These are phyloP conservation scores for Acipenser ruthenus DNA, from an alignment of 2,797 vertebrate genomes.

Conservation along the genomic window DNA sequence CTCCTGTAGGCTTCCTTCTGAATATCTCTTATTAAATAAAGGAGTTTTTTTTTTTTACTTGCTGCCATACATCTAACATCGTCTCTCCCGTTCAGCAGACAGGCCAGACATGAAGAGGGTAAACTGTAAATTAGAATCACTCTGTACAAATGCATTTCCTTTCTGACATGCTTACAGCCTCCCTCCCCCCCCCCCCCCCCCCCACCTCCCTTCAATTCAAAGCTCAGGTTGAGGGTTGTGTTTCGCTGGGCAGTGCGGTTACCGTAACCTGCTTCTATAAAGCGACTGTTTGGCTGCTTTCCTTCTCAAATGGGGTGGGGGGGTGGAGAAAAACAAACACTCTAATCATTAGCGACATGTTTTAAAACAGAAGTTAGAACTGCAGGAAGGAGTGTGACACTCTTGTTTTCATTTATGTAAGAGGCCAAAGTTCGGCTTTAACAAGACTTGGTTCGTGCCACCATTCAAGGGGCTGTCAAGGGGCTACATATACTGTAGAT, in stretches of 20 bases:
- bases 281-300: too few relatives aligned
- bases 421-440: too few relatives aligned
- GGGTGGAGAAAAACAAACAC: too few relatives aligned
- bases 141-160: conserved; percentile 40
- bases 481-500: too few relatives aligned
- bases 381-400: too few relatives aligned
- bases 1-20: conserved; percentile 2
- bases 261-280: not conserved
- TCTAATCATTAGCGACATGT: too few relatives aligned
- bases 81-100: conserved; percentile 28
- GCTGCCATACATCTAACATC: conserved; percentile 29
- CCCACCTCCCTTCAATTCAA: not conserved
- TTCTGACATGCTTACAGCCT: conserved; percentile 50
- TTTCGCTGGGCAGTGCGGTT: conserved; percentile 26
- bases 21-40: conserved; percentile 9
- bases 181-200: conserved; percentile 30
- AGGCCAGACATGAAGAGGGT: conserved; percentile 38
- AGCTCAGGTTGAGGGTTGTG: conserved; percentile 16
- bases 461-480: too few relatives aligned
- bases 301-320: too few relatives aligned
- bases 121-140: conserved; percentile 50
- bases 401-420: too few relatives aligned
- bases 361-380: too few relatives aligned
- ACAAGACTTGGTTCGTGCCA: too few relatives aligned
- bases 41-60: conserved; percentile 39